A percentile compares a stretch with the other conserved stretches of the same genome.
Evolutionary conservation across 2,888 invertebrate genomes (phyloP).

Genomic region (Drosophila merina): DNA sequence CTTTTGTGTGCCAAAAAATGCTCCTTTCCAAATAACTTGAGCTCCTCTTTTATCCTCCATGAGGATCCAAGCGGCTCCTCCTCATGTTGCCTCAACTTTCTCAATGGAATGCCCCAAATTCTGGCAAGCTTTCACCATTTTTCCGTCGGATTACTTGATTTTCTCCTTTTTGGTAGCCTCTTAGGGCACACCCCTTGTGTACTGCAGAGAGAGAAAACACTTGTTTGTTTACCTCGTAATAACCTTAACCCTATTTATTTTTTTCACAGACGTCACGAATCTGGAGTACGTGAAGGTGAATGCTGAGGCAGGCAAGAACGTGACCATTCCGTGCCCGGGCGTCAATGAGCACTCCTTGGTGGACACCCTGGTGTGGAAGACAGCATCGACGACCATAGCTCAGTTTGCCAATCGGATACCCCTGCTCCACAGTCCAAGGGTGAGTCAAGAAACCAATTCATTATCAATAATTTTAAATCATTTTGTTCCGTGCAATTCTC

Average conservation of each 20-base stretch:
- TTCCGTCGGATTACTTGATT: background rate
- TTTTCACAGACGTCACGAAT: conserved; percentile 86
- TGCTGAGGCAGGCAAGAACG: conserved; percentile 88
- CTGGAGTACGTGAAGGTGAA: conserved; percentile 86
- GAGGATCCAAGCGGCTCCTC: conserved; percentile 8
- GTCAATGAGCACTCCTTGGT: conserved; percentile 88
- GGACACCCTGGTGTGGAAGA: conserved; percentile 87
- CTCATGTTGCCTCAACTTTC: conserved; percentile 26
- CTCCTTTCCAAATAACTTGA: conserved; percentile 49
- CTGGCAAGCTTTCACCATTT: conserved; percentile 31
- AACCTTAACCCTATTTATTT: background rate
- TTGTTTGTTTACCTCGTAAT: background rate
- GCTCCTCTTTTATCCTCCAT: conserved; percentile 25
- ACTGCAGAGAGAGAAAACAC: conserved; percentile 3
- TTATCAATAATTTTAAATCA: background rate
- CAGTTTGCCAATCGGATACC: conserved; percentile 84
- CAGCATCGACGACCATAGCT: conserved; percentile 83
- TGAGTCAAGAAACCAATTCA: conserved; percentile 64
- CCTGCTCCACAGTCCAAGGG: conserved; percentile 84
- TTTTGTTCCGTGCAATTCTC: conserved; percentile 18
- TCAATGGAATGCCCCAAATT: conserved; percentile 45
- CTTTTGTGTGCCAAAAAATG: conserved; percentile 49
- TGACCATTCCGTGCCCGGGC: conserved; percentile 88
- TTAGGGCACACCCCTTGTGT: background rate
- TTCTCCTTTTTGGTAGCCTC: conserved; percentile 5